Evolutionary conservation across 2,113 vertebrate genomes (phyloP).

Genomic region (Gymnarchus niloticus): DNA sequence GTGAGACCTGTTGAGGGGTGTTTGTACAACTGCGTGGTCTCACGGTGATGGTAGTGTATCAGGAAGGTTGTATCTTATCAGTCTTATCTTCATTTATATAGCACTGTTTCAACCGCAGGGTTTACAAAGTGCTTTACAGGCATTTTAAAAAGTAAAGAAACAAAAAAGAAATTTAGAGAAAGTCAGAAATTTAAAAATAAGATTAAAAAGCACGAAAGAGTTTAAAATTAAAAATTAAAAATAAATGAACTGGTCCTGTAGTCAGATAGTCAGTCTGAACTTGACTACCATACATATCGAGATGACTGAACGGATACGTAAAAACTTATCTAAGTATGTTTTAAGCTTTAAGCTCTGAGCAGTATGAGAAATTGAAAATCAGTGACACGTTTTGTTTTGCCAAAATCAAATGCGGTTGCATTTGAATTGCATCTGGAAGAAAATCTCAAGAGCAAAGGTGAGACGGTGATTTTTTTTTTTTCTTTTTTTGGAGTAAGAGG

Average conservation of each 20-base stretch:
- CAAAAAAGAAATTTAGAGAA: too few relatives aligned
- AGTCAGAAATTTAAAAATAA: too few relatives aligned
- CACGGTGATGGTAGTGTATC: not conserved
- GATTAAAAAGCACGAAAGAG: too few relatives aligned
- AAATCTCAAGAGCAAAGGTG: constrained; percentile 28
- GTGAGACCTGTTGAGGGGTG: not conserved
- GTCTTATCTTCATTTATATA: not conserved
- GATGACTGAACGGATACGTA: not conserved
- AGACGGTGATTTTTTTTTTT: constrained; percentile 32
- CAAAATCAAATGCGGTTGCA: not conserved
- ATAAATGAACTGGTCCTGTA: not conserved
- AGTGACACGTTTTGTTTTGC: not conserved
- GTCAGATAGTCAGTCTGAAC: too few relatives aligned
- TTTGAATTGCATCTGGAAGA: not conserved
- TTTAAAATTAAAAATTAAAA: too few relatives aligned
- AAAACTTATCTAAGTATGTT: not conserved
- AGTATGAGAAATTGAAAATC: too few relatives aligned
- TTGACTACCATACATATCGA: not conserved
- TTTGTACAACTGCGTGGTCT: not conserved
- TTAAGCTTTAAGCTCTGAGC: not conserved
- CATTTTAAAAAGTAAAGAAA: too few relatives aligned
- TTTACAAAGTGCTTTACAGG: too few relatives aligned
- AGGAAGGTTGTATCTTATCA: not conserved
- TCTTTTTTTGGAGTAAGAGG: constrained; percentile 34
- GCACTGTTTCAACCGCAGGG: too few relatives aligned